Conservation (phyloP, 2,113 vertebrate genomes). For the Verasper variegatus region DNA sequence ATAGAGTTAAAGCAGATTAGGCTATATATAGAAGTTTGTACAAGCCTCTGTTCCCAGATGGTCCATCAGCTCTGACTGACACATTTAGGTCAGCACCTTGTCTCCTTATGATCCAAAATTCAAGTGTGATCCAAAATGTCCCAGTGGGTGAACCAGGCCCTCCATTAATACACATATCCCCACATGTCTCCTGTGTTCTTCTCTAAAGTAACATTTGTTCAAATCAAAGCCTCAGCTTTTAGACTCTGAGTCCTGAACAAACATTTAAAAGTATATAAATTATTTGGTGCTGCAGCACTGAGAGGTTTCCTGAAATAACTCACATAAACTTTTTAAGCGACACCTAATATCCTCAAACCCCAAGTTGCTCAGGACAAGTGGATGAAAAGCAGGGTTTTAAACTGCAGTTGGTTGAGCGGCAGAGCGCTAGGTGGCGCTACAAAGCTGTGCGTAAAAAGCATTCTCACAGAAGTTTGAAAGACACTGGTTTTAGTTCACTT, state of each 20-base stretch:
- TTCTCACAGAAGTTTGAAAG: constrained; percentile 13
- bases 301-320: not conserved
- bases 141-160: not conserved
- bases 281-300: not conserved
- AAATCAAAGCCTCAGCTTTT: too few species aligned
- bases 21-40: not conserved
- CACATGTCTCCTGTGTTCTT: too few species aligned
- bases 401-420: not conserved
- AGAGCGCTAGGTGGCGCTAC: constrained; percentile 65
- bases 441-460: constrained; percentile 1
- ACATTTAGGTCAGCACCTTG: constrained; percentile 79
- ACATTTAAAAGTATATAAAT: not conserved
- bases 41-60: constrained; percentile 63
- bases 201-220: too few species aligned
- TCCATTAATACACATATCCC: not conserved
- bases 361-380: not conserved
- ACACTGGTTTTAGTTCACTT: not conserved
- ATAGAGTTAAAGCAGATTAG: not conserved
- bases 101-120: constrained; percentile 76
- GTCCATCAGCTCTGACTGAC: constrained; percentile 81
- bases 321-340: rapidly evolving
- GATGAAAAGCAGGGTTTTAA: not conserved
- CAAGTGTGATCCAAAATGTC: too few species aligned
- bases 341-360: not conserved
- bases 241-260: too few species aligned